Conservation (phyloP, 2,113 vertebrate species). For the Marcusenius ussheri region DNA sequence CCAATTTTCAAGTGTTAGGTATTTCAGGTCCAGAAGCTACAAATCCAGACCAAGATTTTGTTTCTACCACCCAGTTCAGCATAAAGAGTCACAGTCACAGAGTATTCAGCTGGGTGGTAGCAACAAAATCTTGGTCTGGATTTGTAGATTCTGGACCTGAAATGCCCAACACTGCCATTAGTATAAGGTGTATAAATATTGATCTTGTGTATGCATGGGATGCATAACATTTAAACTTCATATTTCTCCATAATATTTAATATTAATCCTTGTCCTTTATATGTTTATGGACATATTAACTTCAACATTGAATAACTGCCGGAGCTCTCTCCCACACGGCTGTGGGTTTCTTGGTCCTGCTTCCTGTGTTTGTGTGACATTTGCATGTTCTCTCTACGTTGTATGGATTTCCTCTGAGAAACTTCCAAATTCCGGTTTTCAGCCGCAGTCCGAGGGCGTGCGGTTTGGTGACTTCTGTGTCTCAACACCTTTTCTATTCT, state of each 20-base stretch:
- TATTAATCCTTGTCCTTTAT: not conserved
- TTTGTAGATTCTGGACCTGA: not conserved
- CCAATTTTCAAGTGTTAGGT: not conserved
- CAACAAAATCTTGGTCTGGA: not conserved
- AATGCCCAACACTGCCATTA: not conserved
- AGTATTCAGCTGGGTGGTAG: not conserved
- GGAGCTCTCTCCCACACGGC: not conserved
- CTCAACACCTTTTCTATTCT: constrained; percentile 19
- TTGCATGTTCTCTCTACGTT: not conserved
- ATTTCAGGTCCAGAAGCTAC: not conserved
- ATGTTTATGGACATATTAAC: not conserved
- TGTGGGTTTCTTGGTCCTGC: not conserved
- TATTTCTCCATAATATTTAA: not conserved
- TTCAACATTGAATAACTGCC: not conserved
- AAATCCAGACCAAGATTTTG: not conserved
- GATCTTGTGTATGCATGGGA: not conserved
- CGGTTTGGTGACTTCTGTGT: not conserved
- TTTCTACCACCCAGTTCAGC: not conserved
- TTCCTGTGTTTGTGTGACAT: not conserved
- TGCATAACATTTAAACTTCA: not conserved
- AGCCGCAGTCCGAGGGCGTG: not conserved
- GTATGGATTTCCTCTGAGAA: not conserved
- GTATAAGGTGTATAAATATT: not conserved
- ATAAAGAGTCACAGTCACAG: not conserved
- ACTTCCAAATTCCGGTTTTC: not conserved